Conservation (phyloP, 2,888 invertebrate genomes). For the Fissipunctia ypsillon region DNA sequence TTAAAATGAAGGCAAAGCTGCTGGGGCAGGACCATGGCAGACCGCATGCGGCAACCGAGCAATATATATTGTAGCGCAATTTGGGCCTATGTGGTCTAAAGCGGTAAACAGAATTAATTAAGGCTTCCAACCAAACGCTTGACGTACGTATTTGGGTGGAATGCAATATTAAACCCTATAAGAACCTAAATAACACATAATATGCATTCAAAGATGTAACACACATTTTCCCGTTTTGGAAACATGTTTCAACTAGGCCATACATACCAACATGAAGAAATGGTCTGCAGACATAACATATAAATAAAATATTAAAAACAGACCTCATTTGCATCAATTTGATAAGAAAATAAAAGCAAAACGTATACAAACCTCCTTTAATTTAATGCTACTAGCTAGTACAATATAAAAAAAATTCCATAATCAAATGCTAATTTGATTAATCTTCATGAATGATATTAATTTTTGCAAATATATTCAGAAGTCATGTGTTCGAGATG, state of each 20-base stretch:
- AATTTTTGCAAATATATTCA: slow-evolving; percentile 14
- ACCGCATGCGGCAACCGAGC: background rate
- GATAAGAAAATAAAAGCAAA: background rate
- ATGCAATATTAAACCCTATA: background rate
- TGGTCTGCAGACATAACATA: too few relatives aligned
- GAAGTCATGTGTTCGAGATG: background rate
- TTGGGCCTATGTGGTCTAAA: too few relatives aligned
- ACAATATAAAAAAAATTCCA: too few relatives aligned
- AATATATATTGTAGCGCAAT: background rate
- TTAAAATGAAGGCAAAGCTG: too few relatives aligned
- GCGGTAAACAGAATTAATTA: too few relatives aligned
- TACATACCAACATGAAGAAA: background rate
- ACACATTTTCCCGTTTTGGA: slow-evolving; percentile 10
- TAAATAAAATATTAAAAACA: too few relatives aligned
- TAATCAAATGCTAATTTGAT: too few relatives aligned
- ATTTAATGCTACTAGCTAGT: background rate
- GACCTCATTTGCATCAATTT: background rate
- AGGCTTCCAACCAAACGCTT: background rate
- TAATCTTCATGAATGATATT: too few relatives aligned
- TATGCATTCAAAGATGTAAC: background rate
- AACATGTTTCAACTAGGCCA: background rate
- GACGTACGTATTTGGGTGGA: background rate
- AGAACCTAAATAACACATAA: background rate
- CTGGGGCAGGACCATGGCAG: too few relatives aligned
- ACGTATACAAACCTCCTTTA: background rate